Conservation (phyloP, 2,888 invertebrate genomes). For the Pachydiplax longipennis region DNA sequence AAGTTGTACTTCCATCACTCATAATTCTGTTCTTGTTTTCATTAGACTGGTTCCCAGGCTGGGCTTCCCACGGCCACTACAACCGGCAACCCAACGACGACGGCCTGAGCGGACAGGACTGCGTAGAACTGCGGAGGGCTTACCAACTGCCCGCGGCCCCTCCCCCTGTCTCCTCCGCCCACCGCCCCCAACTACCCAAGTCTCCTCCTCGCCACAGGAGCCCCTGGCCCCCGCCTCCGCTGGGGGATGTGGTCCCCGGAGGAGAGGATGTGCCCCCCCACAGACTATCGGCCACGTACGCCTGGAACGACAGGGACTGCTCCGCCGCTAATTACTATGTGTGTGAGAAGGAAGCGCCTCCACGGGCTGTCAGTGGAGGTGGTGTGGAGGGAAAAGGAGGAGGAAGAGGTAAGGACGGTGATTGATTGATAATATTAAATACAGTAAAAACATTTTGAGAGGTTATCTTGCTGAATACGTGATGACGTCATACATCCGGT, state of each 20-base stretch:
- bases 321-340: slow-evolving; percentile 76
- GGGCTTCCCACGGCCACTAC: slow-evolving; percentile 72
- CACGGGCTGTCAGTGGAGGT: background rate
- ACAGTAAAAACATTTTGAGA: too few species aligned
- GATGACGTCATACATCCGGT: too few species aligned
- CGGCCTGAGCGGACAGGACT: slow-evolving; percentile 80
- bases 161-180: slow-evolving; percentile 51
- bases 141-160: slow-evolving; percentile 65
- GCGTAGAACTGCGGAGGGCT: slow-evolving; percentile 76
- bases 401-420: background rate
- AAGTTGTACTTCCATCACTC: too few species aligned
- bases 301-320: slow-evolving; percentile 86
- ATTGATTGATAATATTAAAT: too few species aligned
- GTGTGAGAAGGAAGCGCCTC: slow-evolving; percentile 63
- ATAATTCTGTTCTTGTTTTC: slow-evolving; percentile 46
- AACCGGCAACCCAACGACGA: slow-evolving; percentile 82
- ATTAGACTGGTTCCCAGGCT: slow-evolving; percentile 85
- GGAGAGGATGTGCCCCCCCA: slow-evolving; percentile 56
- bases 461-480: too few species aligned
- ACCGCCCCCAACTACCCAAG: background rate
- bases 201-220: background rate
- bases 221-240: background rate
- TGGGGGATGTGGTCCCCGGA: background rate
- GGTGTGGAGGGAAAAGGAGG: background rate
- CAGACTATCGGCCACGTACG: slow-evolving; percentile 66